Conservation (phyloP, 2,888 invertebrate species). For the Drosophila dives region DNA sequence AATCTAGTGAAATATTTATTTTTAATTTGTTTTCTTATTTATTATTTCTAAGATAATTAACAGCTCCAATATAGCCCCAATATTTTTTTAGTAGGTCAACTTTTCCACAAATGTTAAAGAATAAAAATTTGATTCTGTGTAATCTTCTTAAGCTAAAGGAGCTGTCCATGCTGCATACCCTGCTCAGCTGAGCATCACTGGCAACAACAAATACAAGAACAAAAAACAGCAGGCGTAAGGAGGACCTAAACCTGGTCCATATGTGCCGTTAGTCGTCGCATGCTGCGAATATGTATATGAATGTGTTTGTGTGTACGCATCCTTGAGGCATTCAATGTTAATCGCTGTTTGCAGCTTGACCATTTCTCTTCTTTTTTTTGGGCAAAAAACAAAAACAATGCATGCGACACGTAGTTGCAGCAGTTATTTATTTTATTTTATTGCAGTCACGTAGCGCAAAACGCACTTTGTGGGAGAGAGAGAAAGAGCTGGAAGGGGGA, state of each 20-base stretch:
- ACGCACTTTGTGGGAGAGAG: slow-evolving; percentile 22
- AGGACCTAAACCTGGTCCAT: slow-evolving; percentile 30
- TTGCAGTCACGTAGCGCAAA: slow-evolving; percentile 70
- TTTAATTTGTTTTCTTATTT: not conserved
- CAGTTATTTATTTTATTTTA: slow-evolving; percentile 63
- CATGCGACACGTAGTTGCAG: slow-evolving; percentile 73
- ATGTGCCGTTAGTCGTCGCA: slow-evolving; percentile 40
- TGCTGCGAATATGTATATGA: slow-evolving; percentile 32
- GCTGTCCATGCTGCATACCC: slow-evolving; percentile 29
- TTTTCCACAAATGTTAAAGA: not conserved
- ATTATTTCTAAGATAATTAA: not conserved
- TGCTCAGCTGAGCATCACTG: slow-evolving; percentile 33
- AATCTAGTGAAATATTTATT: not conserved
- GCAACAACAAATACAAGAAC: slow-evolving; percentile 10
- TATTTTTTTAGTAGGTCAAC: not conserved
- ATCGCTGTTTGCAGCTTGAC: slow-evolving; percentile 28
- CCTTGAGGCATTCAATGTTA: slow-evolving; percentile 50
- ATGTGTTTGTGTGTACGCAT: slow-evolving; percentile 16
- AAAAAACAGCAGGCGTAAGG: not conserved
- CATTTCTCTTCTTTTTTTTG: slow-evolving; percentile 44
- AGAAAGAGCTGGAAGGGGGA: not conserved
- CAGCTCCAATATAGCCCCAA: not conserved
- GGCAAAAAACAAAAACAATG: slow-evolving; percentile 28
- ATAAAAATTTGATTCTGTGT: not conserved
- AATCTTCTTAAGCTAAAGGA: slow-evolving; percentile 24